Evolutionary conservation across 2,888 invertebrate species (phyloP).

Genomic region (Cenopis cana): DNA sequence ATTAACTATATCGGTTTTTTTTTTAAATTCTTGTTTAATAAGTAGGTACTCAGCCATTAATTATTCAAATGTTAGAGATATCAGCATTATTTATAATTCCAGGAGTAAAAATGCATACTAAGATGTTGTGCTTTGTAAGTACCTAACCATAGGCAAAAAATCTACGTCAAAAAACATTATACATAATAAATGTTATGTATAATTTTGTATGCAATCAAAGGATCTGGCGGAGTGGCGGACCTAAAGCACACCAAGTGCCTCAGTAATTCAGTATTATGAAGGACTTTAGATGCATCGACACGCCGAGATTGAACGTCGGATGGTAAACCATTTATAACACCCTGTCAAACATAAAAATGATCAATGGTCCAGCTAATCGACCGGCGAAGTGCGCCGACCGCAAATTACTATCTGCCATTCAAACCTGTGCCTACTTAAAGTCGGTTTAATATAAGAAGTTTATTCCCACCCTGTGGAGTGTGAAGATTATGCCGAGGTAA

Average conservation of each 20-base stretch:
- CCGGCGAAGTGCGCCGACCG: conserved; percentile 17
- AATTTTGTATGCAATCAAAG: no score
- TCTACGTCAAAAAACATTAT: no score
- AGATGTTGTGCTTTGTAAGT: no score
- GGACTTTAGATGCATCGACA: conserved; percentile 23
- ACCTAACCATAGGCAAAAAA: no score
- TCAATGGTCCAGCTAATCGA: conserved; percentile 40
- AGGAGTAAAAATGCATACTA: background rate
- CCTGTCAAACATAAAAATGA: conserved; percentile 40
- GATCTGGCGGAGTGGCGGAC: no score
- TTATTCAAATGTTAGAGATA: background rate
- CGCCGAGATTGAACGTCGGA: conserved; percentile 36
- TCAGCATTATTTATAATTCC: no score
- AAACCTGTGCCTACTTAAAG: conserved; percentile 15
- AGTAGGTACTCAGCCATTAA: background rate
- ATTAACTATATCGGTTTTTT: background rate
- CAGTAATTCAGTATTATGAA: conserved; percentile 6
- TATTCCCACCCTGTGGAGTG: no score
- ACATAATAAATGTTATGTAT: no score
- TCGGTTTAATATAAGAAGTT: background rate
- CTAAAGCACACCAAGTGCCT: background rate
- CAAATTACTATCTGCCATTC: conserved; percentile 32
- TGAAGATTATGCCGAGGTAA: no score
- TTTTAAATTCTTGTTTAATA: conserved; percentile 10
- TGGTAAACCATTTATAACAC: conserved; percentile 37